phyloP scores from a whole-genome alignment of 2,888 invertebrate genomes.

The Rotaria socialis region DNA sequence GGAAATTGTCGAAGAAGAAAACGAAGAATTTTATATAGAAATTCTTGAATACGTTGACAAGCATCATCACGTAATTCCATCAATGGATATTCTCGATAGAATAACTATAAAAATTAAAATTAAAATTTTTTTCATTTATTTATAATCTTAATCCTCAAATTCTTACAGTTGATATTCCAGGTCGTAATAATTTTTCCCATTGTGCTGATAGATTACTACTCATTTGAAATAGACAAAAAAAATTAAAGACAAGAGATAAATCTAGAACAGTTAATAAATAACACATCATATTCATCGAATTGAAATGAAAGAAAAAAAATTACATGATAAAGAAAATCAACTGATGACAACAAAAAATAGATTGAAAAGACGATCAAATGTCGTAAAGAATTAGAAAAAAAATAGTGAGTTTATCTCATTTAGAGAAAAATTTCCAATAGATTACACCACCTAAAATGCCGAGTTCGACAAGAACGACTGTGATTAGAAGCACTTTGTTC shows the following conservation, averaged over 20 bases:
- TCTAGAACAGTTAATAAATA: slow-evolving; percentile 10
- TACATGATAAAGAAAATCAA: background rate
- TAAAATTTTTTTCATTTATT: background rate
- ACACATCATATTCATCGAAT: background rate
- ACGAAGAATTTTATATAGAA: slow-evolving; percentile 20
- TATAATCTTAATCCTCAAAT: background rate
- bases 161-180: slow-evolving; percentile 13
- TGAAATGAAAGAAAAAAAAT: background rate
- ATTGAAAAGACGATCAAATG: background rate
- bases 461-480: slow-evolving; percentile 71
- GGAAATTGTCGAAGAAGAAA: slow-evolving; percentile 10
- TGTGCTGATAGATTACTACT: background rate
- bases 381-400: background rate
- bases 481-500: slow-evolving; percentile 71
- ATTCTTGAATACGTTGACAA: slow-evolving; percentile 17
- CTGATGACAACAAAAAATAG: background rate
- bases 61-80: slow-evolving; percentile 32
- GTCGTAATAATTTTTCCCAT: slow-evolving; percentile 27
- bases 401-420: background rate
- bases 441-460: slow-evolving; percentile 66
- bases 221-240: background rate
- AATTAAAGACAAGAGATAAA: background rate
- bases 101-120: background rate
- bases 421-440: slow-evolving; percentile 64
- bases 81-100: slow-evolving; percentile 34